These are phyloP conservation scores for Coregonus ussuriensis DNA, from an alignment of 2,797 vertebrate genomes.

Conservation along the genomic window DNA sequence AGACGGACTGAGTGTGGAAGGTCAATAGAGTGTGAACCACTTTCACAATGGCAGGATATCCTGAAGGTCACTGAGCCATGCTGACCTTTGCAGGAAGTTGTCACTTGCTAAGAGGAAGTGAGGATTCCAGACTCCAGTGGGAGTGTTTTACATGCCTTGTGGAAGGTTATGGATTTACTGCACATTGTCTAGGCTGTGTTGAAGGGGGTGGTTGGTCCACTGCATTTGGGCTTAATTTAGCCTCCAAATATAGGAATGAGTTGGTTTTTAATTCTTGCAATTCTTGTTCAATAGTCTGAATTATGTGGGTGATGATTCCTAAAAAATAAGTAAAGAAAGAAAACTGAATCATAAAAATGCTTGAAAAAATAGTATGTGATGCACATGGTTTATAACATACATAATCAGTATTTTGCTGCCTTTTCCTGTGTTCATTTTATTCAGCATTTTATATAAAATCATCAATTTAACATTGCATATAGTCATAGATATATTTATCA, in stretches of 20 bases:
- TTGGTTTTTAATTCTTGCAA: background rate
- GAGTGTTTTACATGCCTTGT: background rate
- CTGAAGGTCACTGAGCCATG: conserved; percentile 73
- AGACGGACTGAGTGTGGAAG: conserved; percentile 57
- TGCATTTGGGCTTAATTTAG: background rate
- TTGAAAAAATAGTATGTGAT: background rate
- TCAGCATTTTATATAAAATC: conserved; percentile 74
- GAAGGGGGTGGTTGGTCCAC: background rate
- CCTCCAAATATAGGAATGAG: background rate
- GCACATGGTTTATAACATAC: conserved; percentile 41
- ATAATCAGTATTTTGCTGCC: conserved; percentile 25
- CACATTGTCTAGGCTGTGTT: background rate
- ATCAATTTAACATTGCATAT: conserved; percentile 73
- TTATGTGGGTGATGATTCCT: background rate
- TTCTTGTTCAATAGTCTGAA: background rate
- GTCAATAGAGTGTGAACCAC: conserved; percentile 57
- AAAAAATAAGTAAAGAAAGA: background rate
- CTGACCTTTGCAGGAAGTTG: conserved; percentile 74
- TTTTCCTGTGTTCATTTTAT: conserved; percentile 66
- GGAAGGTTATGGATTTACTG: background rate
- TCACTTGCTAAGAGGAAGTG: conserved; percentile 71
- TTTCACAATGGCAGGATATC: conserved; percentile 80
- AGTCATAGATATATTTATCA: conserved; percentile 77
- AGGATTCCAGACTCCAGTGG: conserved; percentile 64
- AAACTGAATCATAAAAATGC: background rate